Percentiles rank a stretch among this genome's conserved stretches.
Conservation (phyloP, 2,888 invertebrate genomes). For the Rosalia funebris region DNA sequence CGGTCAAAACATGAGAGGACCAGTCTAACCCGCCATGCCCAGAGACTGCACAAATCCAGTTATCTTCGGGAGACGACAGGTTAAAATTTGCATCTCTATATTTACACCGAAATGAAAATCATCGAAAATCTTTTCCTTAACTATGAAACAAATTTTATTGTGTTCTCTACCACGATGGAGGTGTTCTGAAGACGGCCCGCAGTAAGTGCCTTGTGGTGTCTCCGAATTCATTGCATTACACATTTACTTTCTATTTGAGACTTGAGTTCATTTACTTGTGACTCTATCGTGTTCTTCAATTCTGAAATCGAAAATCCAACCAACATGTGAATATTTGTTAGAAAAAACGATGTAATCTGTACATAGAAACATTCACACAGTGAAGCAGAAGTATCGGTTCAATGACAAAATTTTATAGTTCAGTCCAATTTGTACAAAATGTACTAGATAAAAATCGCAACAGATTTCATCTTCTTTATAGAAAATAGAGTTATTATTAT, state of each 20-base stretch:
- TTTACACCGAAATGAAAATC: conserved; percentile 15
- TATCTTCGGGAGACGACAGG: background rate
- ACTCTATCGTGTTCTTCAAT: conserved; percentile 96
- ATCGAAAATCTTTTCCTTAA: conserved; percentile 15
- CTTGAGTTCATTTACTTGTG: conserved; percentile 96
- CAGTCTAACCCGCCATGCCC: background rate
- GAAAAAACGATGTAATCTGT: conserved; percentile 6
- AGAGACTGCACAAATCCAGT: too few relatives aligned
- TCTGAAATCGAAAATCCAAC: conserved; percentile 74
- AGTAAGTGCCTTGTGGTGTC: conserved; percentile 62
- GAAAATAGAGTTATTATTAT: too few relatives aligned
- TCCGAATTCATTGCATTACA: conserved; percentile 87
- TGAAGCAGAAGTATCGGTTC: conserved; percentile 21
- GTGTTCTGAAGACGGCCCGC: conserved; percentile 55
- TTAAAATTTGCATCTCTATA: conserved; percentile 1
- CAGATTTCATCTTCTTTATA: too few relatives aligned
- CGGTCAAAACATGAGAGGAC: conserved; percentile 3
- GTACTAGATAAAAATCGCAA: too few relatives aligned
- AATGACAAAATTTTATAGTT: conserved; percentile 18
- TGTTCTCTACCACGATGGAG: conserved; percentile 37
- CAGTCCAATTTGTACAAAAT: background rate
- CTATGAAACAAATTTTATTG: conserved; percentile 29
- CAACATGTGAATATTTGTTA: conserved; percentile 45
- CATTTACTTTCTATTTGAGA: conserved; percentile 96
- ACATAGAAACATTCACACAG: conserved; percentile 25